Evolutionary conservation across 2,797 vertebrate species (phyloP).

Genomic region (Pelodytes ibericus): DNA sequence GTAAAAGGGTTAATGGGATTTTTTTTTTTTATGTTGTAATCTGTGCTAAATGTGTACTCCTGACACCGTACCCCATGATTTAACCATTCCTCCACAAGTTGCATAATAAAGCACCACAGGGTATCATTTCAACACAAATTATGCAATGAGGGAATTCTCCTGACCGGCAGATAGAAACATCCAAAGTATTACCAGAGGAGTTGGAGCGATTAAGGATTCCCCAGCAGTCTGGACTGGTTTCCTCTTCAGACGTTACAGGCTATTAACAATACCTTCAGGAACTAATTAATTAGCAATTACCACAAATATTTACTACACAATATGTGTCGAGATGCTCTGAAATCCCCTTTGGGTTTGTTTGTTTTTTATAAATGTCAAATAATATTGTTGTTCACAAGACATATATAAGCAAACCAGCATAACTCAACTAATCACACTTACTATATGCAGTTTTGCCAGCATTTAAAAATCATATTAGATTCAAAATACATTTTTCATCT

Average conservation of each 20-base stretch:
- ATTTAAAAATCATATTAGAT: too few species aligned
- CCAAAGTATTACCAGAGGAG: not conserved
- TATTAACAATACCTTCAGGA: not conserved
- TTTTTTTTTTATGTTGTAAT: too few species aligned
- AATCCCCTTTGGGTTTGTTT: too few species aligned
- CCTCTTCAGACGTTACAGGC: not conserved
- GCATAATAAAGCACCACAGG: not conserved
- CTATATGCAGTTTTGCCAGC: too few species aligned
- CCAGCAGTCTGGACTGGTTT: not conserved
- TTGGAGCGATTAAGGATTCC: not conserved
- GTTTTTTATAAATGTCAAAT: too few species aligned
- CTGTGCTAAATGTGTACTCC: conserved; percentile 22
- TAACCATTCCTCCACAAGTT: conserved; percentile 1
- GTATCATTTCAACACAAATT: conserved; percentile 6
- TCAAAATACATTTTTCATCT: too few species aligned
- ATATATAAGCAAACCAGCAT: too few species aligned
- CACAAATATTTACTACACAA: not conserved
- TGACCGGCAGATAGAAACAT: conserved; percentile 7
- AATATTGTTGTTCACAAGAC: too few species aligned
- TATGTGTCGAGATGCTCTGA: not conserved
- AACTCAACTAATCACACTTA: too few species aligned
- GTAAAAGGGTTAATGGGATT: too few species aligned
- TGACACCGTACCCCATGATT: conserved; percentile 25
- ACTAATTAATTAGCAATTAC: not conserved
- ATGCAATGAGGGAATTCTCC: conserved; percentile 2